Conservation (phyloP, 2,888 invertebrate species). For the Selenia dentaria region DNA sequence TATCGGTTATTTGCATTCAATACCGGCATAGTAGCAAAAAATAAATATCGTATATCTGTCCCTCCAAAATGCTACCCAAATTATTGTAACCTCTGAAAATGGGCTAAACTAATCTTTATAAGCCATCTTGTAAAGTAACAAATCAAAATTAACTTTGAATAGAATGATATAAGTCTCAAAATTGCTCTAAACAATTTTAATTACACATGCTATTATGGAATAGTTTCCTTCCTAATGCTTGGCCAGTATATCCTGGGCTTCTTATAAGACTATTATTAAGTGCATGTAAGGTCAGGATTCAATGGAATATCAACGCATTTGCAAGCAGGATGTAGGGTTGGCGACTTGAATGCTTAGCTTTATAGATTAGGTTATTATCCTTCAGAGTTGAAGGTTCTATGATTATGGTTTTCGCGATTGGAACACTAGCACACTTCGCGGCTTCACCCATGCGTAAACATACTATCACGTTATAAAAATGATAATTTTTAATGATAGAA, state of each 20-base stretch:
- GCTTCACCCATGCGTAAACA: too few relatives aligned
- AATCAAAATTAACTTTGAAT: slow-evolving; percentile 1
- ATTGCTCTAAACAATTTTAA: background rate
- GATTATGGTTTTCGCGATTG: too few relatives aligned
- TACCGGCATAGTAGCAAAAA: too few relatives aligned
- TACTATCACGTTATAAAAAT: too few relatives aligned
- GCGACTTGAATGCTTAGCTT: slow-evolving; percentile 13
- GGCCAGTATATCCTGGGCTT: slow-evolving; percentile 11
- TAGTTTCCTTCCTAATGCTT: slow-evolving; percentile 12
- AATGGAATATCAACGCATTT: background rate
- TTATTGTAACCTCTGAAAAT: slow-evolving; percentile 3
- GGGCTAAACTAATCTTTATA: background rate
- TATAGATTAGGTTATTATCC: slow-evolving; percentile 1
- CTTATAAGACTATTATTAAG: background rate
- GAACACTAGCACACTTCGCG: too few relatives aligned
- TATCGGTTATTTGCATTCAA: too few relatives aligned
- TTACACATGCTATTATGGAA: background rate
- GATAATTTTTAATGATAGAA: too few relatives aligned
- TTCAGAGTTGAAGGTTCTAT: background rate
- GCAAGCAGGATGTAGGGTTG: slow-evolving; percentile 18
- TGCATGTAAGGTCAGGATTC: slow-evolving; percentile 6
- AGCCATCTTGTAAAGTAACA: background rate
- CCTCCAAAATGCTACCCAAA: slow-evolving; percentile 2
- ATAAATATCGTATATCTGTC: slow-evolving; percentile 15
- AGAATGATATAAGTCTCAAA: background rate